Conservation (phyloP, 2,797 vertebrate genomes). For the Discoglossus pictus region DNA sequence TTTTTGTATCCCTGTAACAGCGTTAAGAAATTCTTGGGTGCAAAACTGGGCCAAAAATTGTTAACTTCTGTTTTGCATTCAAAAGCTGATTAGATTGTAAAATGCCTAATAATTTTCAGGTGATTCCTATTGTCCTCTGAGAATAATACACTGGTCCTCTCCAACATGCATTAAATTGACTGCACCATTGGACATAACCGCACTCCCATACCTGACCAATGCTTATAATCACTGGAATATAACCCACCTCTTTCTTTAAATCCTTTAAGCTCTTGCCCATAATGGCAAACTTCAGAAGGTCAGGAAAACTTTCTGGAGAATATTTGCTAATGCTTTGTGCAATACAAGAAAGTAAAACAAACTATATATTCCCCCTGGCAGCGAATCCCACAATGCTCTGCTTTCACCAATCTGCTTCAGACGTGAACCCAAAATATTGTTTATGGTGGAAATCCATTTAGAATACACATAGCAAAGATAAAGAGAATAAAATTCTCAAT, state of each 20-base stretch:
- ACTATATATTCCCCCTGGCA: slow-evolving; percentile 26
- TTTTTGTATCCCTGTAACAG: slow-evolving; percentile 1
- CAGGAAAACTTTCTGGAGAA: slow-evolving; percentile 20
- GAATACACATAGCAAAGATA: no score
- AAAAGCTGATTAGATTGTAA: slow-evolving; percentile 19
- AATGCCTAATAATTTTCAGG: slow-evolving; percentile 6
- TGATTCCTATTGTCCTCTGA: slow-evolving; percentile 1
- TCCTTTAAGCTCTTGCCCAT: slow-evolving; percentile 10
- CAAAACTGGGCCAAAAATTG: slow-evolving; percentile 22
- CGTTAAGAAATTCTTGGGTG: slow-evolving; percentile 18
- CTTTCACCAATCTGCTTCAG: not conserved
- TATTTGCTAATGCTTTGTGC: slow-evolving; percentile 40
- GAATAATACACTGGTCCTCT: not conserved
- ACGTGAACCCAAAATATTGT: slow-evolving; percentile 17
- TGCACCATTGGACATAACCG: not conserved
- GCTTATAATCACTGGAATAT: slow-evolving; percentile 21
- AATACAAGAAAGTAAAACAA: slow-evolving; percentile 35
- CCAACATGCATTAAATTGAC: slow-evolving; percentile 20
- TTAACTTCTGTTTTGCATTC: slow-evolving; percentile 34
- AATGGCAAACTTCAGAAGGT: slow-evolving; percentile 9
- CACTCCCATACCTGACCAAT: not conserved
- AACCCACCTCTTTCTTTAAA: not conserved
- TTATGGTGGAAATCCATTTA: not conserved
- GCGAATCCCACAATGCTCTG: slow-evolving; percentile 18
- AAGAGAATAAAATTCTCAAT: not conserved